Evolutionary conservation across 2,113 vertebrate genomes (phyloP).

Genomic region (Suricata suricatta): DNA sequence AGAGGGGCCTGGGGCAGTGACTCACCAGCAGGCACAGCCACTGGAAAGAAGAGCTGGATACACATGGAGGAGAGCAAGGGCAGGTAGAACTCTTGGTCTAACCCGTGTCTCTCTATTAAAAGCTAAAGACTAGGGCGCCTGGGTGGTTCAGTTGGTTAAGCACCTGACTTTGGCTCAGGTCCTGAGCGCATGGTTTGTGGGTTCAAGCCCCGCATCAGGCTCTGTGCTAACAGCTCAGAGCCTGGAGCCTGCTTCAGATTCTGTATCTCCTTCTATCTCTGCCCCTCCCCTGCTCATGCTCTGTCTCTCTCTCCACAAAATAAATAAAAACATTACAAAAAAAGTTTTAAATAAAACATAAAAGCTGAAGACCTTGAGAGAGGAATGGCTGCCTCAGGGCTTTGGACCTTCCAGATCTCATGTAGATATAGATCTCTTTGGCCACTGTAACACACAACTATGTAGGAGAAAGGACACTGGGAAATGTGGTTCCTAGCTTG

Average conservation of each 20-base stretch:
- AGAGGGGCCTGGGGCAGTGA: neutral
- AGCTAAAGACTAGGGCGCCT: neutral
- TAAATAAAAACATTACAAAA: too few relatives aligned
- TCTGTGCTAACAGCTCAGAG: too few relatives aligned
- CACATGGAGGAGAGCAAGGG: neutral
- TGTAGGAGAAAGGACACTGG: neutral
- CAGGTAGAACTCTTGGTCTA: neutral
- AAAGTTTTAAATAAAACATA: too few relatives aligned
- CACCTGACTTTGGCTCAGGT: too few relatives aligned
- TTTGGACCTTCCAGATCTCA: too few relatives aligned
- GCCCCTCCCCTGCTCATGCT: too few relatives aligned
- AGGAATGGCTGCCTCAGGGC: rapidly evolving
- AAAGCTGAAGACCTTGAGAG: neutral
- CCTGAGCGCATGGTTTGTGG: too few relatives aligned
- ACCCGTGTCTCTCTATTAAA: neutral
- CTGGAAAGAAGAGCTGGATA: neutral
- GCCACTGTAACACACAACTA: neutral
- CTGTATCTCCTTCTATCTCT: too few relatives aligned
- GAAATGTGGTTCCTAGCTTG: neutral
- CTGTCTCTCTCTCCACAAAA: too few relatives aligned
- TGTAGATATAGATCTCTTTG: neutral
- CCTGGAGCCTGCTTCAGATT: too few relatives aligned
- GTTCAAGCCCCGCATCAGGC: too few relatives aligned
- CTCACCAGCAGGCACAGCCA: neutral
- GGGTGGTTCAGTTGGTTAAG: too few relatives aligned